Evolutionary conservation across 2,797 vertebrate species (phyloP).

Genomic region (Danio kyathit): DNA sequence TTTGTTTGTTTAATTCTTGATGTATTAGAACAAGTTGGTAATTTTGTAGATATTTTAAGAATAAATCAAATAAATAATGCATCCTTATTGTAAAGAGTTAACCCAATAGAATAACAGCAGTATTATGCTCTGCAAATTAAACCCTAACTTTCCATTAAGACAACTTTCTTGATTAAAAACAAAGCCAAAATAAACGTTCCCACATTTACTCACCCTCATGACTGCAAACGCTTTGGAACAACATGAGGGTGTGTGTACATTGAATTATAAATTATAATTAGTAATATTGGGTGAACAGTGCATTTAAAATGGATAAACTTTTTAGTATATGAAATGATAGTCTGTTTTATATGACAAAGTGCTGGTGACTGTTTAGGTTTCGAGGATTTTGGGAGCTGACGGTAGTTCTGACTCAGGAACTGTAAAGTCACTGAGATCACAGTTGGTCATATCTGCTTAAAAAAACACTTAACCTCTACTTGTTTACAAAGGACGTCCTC

Average conservation of each 20-base stretch:
- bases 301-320: not conserved
- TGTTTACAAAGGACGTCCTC: conserved; percentile 17
- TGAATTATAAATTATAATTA: not conserved
- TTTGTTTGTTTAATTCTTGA: too few relatives aligned
- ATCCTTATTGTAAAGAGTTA: too few relatives aligned
- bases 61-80: too few relatives aligned
- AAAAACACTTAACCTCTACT: conserved; percentile 8
- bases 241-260: not conserved
- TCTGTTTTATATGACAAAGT: not conserved
- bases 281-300: not conserved
- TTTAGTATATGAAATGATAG: not conserved
- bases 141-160: too few relatives aligned
- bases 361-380: not conserved
- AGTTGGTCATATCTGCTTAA: not conserved
- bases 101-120: too few relatives aligned
- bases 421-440: not conserved
- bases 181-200: not conserved
- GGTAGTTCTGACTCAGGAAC: not conserved
- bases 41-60: too few relatives aligned
- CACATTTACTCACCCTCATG: not conserved
- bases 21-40: too few relatives aligned
- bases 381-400: not conserved
- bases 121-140: too few relatives aligned
- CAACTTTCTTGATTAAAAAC: too few relatives aligned
- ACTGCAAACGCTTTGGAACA: not conserved